Percentiles rank a stretch among this genome's conserved stretches.
Conservation (phyloP, 2,113 vertebrate species). For the Murina feae region DNA sequence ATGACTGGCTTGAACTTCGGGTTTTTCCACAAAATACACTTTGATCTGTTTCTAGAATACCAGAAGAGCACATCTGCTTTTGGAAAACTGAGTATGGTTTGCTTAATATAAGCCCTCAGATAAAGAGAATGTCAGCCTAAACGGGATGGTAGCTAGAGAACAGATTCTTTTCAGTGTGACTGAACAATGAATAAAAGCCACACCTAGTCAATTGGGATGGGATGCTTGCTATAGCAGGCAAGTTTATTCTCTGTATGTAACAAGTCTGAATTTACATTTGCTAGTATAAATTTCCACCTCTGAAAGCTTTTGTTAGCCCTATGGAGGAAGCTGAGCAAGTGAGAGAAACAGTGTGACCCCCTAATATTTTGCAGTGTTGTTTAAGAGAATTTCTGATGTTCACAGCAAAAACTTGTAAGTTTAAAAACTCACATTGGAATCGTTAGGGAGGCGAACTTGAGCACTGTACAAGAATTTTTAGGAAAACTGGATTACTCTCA, state of each 20-base stretch:
- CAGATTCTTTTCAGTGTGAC: conserved; percentile 54
- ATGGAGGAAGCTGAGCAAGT: conserved; percentile 38
- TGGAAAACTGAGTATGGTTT: conserved; percentile 63
- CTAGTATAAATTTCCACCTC: conserved; percentile 7
- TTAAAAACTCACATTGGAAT: neutral
- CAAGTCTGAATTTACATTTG: conserved; percentile 47
- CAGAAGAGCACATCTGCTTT: conserved; percentile 50
- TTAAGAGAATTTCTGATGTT: conserved; percentile 33
- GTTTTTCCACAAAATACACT: conserved; percentile 44
- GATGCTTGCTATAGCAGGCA: conserved; percentile 23
- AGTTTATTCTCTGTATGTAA: conserved; percentile 4
- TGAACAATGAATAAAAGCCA: conserved; percentile 64
- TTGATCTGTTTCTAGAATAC: conserved; percentile 58
- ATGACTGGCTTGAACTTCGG: conserved; percentile 44
- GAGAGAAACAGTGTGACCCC: conserved; percentile 24
- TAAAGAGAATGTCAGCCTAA: conserved; percentile 76
- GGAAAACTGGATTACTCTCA: neutral
- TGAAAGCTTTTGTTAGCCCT: conserved; percentile 52
- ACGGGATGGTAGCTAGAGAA: conserved; percentile 67
- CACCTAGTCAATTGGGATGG: conserved; percentile 43
- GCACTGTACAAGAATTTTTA: neutral
- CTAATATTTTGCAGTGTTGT: conserved; percentile 19
- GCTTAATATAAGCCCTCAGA: conserved; percentile 75
- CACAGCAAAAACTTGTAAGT: neutral
- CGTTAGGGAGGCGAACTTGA: neutral